These are phyloP conservation scores for Iphiclides podalirius DNA, from an alignment of 2,888 invertebrate species.

Conservation along the genomic window DNA sequence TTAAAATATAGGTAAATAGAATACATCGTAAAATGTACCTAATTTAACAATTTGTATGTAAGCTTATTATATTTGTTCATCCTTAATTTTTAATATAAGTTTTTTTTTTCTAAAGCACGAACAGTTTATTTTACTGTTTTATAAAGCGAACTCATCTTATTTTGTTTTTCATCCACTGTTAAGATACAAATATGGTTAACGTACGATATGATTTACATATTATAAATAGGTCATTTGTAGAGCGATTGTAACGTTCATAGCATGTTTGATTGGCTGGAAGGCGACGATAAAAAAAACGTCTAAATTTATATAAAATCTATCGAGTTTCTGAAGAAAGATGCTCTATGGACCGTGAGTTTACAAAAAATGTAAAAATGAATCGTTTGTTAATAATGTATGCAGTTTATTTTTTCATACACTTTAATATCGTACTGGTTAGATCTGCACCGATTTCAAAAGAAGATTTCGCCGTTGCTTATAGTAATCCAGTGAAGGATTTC, in stretches of 20 bases:
- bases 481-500: constrained; percentile 61
- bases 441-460: constrained; percentile 44
- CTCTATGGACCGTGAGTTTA: constrained; percentile 39
- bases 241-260: constrained; percentile 17
- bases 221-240: constrained; percentile 15
- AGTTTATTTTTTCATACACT: constrained; percentile 30
- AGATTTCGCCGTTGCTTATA: constrained; percentile 53
- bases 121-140: too few relatives aligned
- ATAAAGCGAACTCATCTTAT: too few relatives aligned
- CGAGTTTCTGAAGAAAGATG: constrained; percentile 1
- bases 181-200: constrained; percentile 1
- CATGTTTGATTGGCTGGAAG: constrained; percentile 26
- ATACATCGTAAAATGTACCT: too few relatives aligned
- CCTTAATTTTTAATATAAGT: too few relatives aligned
- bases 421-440: constrained; percentile 45
- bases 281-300: constrained; percentile 24
- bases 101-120: too few relatives aligned
- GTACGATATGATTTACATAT: not conserved
- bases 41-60: too few relatives aligned
- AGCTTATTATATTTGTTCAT: too few relatives aligned
- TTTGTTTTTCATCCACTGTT: not conserved
- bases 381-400: constrained; percentile 46
- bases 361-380: constrained; percentile 53
- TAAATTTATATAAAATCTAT: constrained; percentile 6
- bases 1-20: too few relatives aligned